Base-by-base conservation (phyloP, 1,140 invertebrate genomes). In the Heterodera carotae region DNA sequence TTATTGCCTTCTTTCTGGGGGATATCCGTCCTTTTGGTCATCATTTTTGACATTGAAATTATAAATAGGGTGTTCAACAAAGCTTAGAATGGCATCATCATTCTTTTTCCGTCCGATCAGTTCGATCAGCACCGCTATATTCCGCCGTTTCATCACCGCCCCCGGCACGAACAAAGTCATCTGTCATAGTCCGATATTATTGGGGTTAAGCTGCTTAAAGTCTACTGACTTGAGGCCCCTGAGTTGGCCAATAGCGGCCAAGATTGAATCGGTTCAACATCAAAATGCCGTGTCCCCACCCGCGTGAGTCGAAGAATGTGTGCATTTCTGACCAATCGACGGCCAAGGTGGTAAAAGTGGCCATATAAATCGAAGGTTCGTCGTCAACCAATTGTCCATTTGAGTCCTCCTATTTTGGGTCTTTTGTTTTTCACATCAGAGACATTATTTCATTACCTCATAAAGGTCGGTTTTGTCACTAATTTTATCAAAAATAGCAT, bases 161-260 rank as follows among this genome's bases (percentile, higher is more conserved):
- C 77, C 77, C 12, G 77, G 79, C 22, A 71, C 80, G 34, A 68
- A 80, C 12, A 80, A 33, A 18, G 80, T 80, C 18, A 79, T 69
- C 78, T 79, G 34, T 10, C 68, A 29, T 31, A 18, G 4, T 6
- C 15, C 0, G n/a, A 22, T 18, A 25, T 56, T 18, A 74, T 10
- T n/a, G 22, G 18, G 22, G 4, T 10, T 6, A n/a, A n/a, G 8
- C 4, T 69, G 68, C 5, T 2, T 27, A 8, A 66, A 15, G 25
- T 76, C 43, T 1, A 22, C 12, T 53, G 48, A 80, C 80, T 72
- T 80, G 79, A 33, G 79, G 79, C 2, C 79, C 79, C 5, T 48
- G 53, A 22, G 66, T 48, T 62, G 79, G 69, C 79, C 79, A 80
- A 64, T 80, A 80, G 48, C 79, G 62, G 27, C 79, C 79, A 18